Conservation (phyloP, 2,797 vertebrate genomes). For the Lepilemur ruficaudatus region DNA sequence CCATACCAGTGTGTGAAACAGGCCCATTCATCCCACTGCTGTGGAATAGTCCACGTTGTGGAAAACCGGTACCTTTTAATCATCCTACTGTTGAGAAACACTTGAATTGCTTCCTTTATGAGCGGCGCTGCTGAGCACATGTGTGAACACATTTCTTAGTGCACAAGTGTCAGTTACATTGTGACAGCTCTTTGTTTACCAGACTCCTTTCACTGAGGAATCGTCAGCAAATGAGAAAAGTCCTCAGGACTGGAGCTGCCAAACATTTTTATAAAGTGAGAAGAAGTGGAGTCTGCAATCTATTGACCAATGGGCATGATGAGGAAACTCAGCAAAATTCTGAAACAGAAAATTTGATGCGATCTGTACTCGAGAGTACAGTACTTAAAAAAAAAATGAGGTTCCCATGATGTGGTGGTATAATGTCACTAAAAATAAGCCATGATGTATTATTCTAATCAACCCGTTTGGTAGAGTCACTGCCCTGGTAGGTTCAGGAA, state of each 20-base stretch:
- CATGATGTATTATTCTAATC: background rate
- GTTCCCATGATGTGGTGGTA: background rate
- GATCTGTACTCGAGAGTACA: background rate
- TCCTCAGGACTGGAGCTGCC: background rate
- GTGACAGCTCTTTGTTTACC: background rate
- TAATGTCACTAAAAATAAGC: background rate
- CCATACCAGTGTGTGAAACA: background rate
- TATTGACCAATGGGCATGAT: background rate
- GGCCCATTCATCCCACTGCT: background rate
- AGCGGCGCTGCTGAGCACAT: background rate
- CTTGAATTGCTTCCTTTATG: conserved; percentile 14
- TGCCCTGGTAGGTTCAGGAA: background rate
- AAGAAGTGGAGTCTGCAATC: background rate
- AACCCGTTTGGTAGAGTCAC: background rate
- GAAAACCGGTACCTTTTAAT: background rate
- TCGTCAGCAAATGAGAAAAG: background rate
- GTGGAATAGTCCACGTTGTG: background rate
- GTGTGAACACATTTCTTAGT: background rate
- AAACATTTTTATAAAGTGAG: background rate
- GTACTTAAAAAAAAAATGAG: background rate
- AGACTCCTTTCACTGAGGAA: background rate
- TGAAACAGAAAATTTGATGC: background rate
- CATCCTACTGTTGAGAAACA: background rate
- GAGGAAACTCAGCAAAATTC: background rate
- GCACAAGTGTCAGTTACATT: background rate